Conservation (phyloP, 2,113 vertebrate genomes). For the Poeciliopsis turrubarensis region DNA sequence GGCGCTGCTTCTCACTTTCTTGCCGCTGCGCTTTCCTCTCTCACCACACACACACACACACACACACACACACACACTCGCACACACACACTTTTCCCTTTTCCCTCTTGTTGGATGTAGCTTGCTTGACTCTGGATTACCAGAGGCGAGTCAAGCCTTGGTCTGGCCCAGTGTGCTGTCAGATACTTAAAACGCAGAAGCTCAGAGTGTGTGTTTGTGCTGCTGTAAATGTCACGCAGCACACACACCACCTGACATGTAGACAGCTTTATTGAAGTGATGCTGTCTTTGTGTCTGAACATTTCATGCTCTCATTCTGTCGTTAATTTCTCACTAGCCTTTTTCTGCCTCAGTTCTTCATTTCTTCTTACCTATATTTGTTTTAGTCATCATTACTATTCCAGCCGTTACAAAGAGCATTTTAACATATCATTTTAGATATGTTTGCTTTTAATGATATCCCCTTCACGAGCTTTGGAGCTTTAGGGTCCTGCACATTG, state of each 20-base stretch:
- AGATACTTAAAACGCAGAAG: slow-evolving; percentile 39
- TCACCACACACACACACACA: neutral
- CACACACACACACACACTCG: no score
- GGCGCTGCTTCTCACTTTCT: slow-evolving; percentile 40
- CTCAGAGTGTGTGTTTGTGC: slow-evolving; percentile 16
- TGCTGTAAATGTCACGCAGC: slow-evolving; percentile 38
- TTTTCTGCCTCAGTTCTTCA: neutral
- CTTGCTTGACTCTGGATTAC: slow-evolving; percentile 46
- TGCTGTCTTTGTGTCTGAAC: neutral
- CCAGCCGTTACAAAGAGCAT: no score
- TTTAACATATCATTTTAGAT: no score
- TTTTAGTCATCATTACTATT: no score
- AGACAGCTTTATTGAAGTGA: slow-evolving; percentile 59
- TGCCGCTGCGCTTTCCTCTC: neutral
- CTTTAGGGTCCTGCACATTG: no score
- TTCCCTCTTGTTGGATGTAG: slow-evolving; percentile 38
- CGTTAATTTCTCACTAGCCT: neutral
- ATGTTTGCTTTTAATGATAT: no score
- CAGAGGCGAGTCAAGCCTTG: slow-evolving; percentile 37
- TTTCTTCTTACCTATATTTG: neutral
- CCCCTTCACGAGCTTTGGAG: no score
- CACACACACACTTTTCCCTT: neutral
- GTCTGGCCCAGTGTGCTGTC: slow-evolving; percentile 34
- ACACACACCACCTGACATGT: slow-evolving; percentile 33
- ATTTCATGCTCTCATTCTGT: slow-evolving; percentile 2